Evolutionary conservation across 2,888 invertebrate species (phyloP), one percentile per base, ranked within the genome.

Genomic region (Trilocha varians): DNA sequence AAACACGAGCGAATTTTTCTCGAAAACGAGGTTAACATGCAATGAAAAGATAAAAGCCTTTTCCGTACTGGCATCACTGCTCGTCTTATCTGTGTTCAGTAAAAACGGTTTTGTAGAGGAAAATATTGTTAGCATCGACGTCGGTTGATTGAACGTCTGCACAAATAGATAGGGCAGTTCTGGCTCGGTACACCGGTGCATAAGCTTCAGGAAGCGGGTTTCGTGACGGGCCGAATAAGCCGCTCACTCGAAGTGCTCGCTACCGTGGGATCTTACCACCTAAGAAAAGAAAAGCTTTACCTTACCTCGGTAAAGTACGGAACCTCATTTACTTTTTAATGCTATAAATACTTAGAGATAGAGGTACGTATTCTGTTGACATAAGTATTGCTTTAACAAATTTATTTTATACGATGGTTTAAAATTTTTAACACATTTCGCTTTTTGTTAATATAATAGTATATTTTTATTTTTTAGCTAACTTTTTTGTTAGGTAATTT

Each of bases 161-260:
- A 58, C 62, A 71, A 73, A 75, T 69, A 76, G 77, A 78, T 78
- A 78, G 65, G 59, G 55, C 48, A 53, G 59, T 53, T 57, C 50
- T 47, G 51, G 50, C 45, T 38, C 52, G 52, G 50, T 44, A 39
- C 53, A 53, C 49, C 48, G 49, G 55, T 54, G 57, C 61, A 59
- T 66, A 69, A 66, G 65, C 65, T 60, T 52, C 49, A 54, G 45
- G 51, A 55, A 55, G 62, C 50, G 47, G 18, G 35, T 32, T 54
- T 55, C 57, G 55, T 58, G 57, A 53, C 56, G 57, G 55, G 61
- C 59, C 57, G 59, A 58, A 64, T 78, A 77, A 79, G 75, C 71
- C 59, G 75, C 70, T 76, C 74, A 73, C 56, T 47, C 53, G 50
- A 52, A 55, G 50, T 51, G 51, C 56, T 44, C 48, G 46, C 11